Evolutionary conservation across 2,888 invertebrate species (phyloP).

Genomic region (Cheilosia vulpina): DNA sequence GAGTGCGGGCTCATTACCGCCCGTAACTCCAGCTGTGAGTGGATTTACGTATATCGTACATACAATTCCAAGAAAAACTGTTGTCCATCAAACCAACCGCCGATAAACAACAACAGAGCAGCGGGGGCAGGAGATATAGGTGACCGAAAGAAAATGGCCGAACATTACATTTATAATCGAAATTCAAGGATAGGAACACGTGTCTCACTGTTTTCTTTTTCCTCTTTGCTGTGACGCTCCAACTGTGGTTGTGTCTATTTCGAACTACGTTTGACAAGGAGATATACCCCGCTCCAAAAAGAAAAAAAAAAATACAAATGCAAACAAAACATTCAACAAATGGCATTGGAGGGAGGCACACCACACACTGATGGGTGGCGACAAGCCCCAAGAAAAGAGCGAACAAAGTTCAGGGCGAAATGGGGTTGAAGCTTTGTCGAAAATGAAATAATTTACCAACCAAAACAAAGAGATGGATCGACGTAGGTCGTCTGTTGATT

Average conservation of each 20-base stretch:
- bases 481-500: slow-evolving; percentile 42
- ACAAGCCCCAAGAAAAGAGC: not conserved
- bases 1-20: slow-evolving; percentile 17
- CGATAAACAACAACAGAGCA: slow-evolving; percentile 21
- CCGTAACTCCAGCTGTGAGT: slow-evolving; percentile 35
- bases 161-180: slow-evolving; percentile 59
- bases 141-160: slow-evolving; percentile 38
- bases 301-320: slow-evolving; percentile 41
- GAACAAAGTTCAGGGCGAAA: slow-evolving; percentile 5
- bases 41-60: not conserved
- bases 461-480: slow-evolving; percentile 14
- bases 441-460: slow-evolving; percentile 16
- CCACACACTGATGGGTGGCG: slow-evolving; percentile 9
- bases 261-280: not conserved
- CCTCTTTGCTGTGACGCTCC: slow-evolving; percentile 8
- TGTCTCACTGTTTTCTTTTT: slow-evolving; percentile 37
- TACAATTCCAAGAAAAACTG: not conserved
- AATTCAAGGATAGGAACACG: slow-evolving; percentile 56
- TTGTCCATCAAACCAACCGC: slow-evolving; percentile 34
- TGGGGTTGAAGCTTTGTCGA: slow-evolving; percentile 1
- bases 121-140: not conserved
- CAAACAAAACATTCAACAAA: slow-evolving; percentile 71
- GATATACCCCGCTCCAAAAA: not conserved
- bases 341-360: slow-evolving; percentile 7
- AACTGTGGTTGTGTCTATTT: slow-evolving; percentile 44